Conservation (phyloP, 64 coral and sea anemone species). For the Dendronephthya gigantea region DNA sequence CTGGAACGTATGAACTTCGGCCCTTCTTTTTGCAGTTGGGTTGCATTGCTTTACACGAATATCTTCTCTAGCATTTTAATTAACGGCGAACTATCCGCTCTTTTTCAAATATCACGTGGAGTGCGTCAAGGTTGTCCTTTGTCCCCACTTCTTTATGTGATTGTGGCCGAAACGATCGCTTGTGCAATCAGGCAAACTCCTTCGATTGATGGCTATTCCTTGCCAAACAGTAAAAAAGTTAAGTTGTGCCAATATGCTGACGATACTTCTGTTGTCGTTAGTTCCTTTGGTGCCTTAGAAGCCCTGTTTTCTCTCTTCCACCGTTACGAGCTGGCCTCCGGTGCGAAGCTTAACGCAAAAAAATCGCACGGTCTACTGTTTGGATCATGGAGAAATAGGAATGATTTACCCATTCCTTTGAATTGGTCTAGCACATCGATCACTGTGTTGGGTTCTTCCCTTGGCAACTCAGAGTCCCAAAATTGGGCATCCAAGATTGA, state of each 20-base stretch:
- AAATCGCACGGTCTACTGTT: constrained; percentile 27
- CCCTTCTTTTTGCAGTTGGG: neutral
- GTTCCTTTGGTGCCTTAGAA: constrained; percentile 1
- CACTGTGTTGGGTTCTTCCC: neutral
- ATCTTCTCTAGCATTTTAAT: neutral
- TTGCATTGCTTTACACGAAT: constrained; percentile 7
- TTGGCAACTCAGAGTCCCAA: neutral
- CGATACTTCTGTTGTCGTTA: constrained; percentile 21
- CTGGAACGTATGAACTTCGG: neutral
- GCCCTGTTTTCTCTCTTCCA: constrained; percentile 18
- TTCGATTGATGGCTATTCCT: neutral
- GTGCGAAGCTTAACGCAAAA: constrained; percentile 22
- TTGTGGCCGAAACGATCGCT: neutral
- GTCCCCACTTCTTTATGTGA: neutral
- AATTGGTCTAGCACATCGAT: constrained; percentile 7
- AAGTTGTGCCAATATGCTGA: constrained; percentile 16
- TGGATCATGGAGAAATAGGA: constrained; percentile 16
- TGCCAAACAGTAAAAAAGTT: neutral
- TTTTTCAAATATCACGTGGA: neutral
- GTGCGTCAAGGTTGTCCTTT: constrained; percentile 23
- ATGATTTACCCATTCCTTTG: neutral
- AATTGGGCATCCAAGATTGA: neutral
- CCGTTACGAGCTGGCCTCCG: constrained; percentile 25
- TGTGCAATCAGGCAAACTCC: no score
- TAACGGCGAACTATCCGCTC: neutral